phyloP scores from a whole-genome alignment of 2,797 vertebrate species.

The Dicrostonyx torquatus region DNA sequence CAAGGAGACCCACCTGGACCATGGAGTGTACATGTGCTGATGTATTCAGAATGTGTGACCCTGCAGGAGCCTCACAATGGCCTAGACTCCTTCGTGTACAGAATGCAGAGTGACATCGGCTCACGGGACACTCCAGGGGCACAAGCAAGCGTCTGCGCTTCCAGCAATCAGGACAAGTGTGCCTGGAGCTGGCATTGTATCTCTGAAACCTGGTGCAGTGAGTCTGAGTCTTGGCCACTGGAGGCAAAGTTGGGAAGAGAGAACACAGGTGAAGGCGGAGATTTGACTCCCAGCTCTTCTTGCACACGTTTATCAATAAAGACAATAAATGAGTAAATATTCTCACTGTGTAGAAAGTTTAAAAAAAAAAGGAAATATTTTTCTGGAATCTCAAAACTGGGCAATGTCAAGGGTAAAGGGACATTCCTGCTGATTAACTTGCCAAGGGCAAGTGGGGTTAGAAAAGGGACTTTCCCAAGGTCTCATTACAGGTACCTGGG shows the following conservation, averaged over 20 bases:
- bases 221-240: neutral
- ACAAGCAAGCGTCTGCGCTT: neutral
- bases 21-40: fast-evolving
- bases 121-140: neutral
- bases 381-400: slow-evolving; percentile 54
- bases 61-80: neutral
- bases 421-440: neutral
- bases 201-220: neutral
- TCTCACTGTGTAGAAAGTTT: neutral
- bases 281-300: neutral
- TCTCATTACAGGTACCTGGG: slow-evolving; percentile 30
- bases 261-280: neutral
- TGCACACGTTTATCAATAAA: slow-evolving; percentile 20
- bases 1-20: neutral
- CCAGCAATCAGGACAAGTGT: neutral
- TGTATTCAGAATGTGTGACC: neutral
- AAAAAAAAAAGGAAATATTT: neutral
- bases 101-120: neutral
- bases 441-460: neutral
- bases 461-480: neutral
- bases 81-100: fast-evolving
- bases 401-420: slow-evolving; percentile 44
- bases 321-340: neutral
- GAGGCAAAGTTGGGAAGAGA: slow-evolving; percentile 34
- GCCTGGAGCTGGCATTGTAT: neutral